Percentiles rank a stretch among this genome's conserved stretches.
Evolutionary conservation across 2,113 vertebrate species (phyloP).

Genomic region (Brevimyrus niger): DNA sequence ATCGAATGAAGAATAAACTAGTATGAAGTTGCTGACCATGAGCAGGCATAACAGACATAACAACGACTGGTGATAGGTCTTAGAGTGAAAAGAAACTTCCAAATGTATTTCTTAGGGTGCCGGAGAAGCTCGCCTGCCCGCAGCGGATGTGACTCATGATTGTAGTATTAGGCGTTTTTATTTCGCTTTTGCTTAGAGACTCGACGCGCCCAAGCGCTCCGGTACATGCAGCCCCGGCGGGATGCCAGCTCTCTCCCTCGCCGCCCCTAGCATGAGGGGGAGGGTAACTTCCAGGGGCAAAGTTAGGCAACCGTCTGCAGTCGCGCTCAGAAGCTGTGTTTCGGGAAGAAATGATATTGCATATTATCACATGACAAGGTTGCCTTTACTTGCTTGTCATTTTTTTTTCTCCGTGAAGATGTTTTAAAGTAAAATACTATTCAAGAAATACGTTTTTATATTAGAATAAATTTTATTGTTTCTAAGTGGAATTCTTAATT

Average conservation of each 20-base stretch:
- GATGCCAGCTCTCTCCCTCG: not conserved
- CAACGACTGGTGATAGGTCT: not conserved
- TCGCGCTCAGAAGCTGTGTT: not conserved
- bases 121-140: not conserved
- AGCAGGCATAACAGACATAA: not conserved
- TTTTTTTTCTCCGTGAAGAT: not conserved
- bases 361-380: not conserved
- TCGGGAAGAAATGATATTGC: not conserved
- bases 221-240: not conserved
- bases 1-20: not conserved
- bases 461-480: not conserved
- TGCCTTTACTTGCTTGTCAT: not conserved
- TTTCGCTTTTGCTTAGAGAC: not conserved
- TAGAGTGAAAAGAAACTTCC: not conserved
- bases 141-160: slow-evolving; percentile 29
- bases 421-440: not conserved
- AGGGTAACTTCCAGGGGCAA: not conserved
- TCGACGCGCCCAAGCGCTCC: not conserved
- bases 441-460: not conserved
- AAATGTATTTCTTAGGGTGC: not conserved
- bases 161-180: slow-evolving; percentile 12
- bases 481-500: not conserved
- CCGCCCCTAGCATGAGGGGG: not conserved
- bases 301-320: not conserved
- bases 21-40: not conserved